These are phyloP conservation scores for Cosmia pyralina DNA, from an alignment of 2,888 invertebrate species.

Conservation along the genomic window DNA sequence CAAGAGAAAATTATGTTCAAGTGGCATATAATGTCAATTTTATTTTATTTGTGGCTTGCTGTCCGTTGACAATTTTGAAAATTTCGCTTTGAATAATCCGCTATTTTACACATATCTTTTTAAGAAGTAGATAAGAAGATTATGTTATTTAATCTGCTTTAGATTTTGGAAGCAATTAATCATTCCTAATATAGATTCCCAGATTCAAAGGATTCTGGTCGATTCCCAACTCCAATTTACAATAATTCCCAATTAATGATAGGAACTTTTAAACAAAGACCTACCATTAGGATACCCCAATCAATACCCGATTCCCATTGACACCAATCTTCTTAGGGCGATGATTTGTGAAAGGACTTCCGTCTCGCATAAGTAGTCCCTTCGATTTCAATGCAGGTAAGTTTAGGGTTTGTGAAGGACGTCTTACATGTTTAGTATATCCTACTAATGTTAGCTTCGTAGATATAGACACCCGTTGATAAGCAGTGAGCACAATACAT, in stretches of 20 bases:
- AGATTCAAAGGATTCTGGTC: neutral
- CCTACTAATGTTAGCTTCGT: neutral
- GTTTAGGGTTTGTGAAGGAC: neutral
- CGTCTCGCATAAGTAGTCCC: neutral
- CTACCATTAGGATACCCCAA: slow-evolving; percentile 8
- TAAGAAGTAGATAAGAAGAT: no score
- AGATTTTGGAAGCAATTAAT: no score
- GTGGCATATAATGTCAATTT: neutral
- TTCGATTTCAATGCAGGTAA: slow-evolving; percentile 8
- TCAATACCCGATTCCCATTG: slow-evolving; percentile 13
- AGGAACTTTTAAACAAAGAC: slow-evolving; percentile 23
- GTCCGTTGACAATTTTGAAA: neutral
- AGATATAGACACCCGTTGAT: neutral
- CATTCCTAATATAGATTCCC: no score
- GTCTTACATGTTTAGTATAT: neutral
- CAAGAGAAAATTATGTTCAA: slow-evolving; percentile 21
- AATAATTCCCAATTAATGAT: slow-evolving; percentile 16
- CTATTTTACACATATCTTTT: no score
- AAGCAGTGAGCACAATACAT: neutral
- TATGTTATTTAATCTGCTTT: no score
- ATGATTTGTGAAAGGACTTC: slow-evolving; percentile 5
- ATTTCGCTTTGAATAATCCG: slow-evolving; percentile 2
- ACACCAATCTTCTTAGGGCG: slow-evolving; percentile 17
- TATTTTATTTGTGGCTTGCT: slow-evolving; percentile 4
- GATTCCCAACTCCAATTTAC: slow-evolving; percentile 1